Base-by-base conservation (phyloP, 1,140 invertebrate genomes). In the Trichomalopsis sarcophagae region DNA sequence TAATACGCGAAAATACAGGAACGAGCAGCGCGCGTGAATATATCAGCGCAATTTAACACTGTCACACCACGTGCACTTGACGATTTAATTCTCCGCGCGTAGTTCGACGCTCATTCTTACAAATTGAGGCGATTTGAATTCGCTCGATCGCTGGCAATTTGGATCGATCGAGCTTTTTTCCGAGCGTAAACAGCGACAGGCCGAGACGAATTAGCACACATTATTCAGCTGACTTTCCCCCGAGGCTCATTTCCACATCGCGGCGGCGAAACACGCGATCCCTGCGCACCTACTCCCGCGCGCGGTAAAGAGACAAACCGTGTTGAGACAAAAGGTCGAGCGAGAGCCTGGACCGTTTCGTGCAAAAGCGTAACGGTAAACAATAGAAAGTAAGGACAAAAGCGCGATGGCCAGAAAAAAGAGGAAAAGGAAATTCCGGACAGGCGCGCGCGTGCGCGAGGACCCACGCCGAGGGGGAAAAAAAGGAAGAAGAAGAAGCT, bases 311-410 rank as follows among this genome's bases (percentile, higher is more conserved):
- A 55, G 50, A 55, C 50, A 55, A 55, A 3, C 50, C 13, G 50
- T 55, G 17, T 21, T 21, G 17, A 62, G 55, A 62, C 55, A 62
- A 62, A 62, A 62, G 55, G 21, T 62, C 55, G 55, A n/a, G 2
- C 1, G 5, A 62, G 33, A 62, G 14, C 21, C 17, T 62, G 14
- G 55, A 62, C 55, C 17, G 1, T 62, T 62, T n/a, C 55, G 21
- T 71, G 68, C 68, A 71, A 33, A 71, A 71, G 68, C 21, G 21
- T 76, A 76, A 76, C 40, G 27, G 27, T 55, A 81, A 81, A 81
- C 40, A 73, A 74, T 82, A 62, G 47, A 75, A 75, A 36, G 27
- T 23, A 82, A 75, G 1, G 21, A 23, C 33, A 82, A 55, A 27
- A 73, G 55, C 14, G 55, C 5, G 50, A 55, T 0, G n/a, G 66